Base-by-base conservation (phyloP, 2,888 invertebrate genomes). In the Onthophagus sagittarius region DNA sequence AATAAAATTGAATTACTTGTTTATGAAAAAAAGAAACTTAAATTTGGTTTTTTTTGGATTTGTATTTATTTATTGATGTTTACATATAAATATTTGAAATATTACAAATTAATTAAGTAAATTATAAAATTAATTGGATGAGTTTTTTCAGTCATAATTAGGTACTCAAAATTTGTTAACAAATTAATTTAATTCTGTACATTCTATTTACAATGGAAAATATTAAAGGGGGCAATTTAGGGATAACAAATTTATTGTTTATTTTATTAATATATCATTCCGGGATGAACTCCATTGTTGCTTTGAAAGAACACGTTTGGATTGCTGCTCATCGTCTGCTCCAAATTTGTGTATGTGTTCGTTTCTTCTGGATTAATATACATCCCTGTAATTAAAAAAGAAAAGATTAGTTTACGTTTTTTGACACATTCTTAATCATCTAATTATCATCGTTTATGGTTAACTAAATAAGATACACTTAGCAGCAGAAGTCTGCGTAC, bases 251-350 rank as follows among this genome's bases (percentile, higher is more conserved):
- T 23, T 23, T 2, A 23, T 2, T 23, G 23, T 23, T 23, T 23
- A 23, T 23, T 23, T 14, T 71, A 33, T 79, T 74, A 95, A 87
- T 95, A 95, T 92, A 95, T 94, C 93, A 95, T 94, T 86, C 95
- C 95, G 79, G 94, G 94, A 88, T 95, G 95, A 81, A 95, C 90
- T 77, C 88, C 88, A 75, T 92, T 93, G 80, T 92, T 90, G 82
- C 95, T 90, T 86, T 95, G 95, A 86, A 95, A 95, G 86, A 93
- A 95, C 78, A 95, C 95, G 87, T 95, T 95, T 79, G 95, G 95
- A 88, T 95, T 95, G 86, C 92, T 93, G 86, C 95, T 95, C 85
- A 95, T 88, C 80, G 94, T 94, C 80, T 93, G 93, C 86, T 94
- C 93, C 84, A 92, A 87, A 79, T 94, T 94, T 81, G 95, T 94